Percentiles rank a stretch among this genome's conserved stretches.
Conservation (phyloP, 1,140 invertebrate species). For the Mya arenaria region DNA sequence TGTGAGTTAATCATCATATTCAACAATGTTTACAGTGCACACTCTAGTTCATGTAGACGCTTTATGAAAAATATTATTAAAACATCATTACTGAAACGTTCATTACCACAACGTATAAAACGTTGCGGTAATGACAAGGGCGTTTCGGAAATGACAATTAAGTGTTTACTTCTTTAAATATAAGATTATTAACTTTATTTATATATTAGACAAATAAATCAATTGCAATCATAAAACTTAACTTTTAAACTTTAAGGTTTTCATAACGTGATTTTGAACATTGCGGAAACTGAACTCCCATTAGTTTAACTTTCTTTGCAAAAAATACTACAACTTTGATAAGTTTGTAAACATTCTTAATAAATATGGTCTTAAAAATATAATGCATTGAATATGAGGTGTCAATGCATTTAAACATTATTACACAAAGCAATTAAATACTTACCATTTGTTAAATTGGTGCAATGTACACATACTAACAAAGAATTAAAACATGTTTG, state of each 20-base stretch:
- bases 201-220: neutral
- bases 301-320: neutral
- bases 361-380: no score
- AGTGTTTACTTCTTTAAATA: neutral
- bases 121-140: constrained; percentile 23
- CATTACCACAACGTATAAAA: neutral
- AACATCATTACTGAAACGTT: constrained; percentile 20
- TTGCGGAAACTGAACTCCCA: neutral
- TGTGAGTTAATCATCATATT: no score
- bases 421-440: no score
- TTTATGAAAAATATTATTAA: no score
- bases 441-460: no score
- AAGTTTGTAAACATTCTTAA: no score
- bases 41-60: no score
- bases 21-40: no score
- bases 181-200: neutral
- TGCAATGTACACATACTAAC: no score
- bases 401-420: no score
- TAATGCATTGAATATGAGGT: no score
- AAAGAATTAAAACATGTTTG: no score
- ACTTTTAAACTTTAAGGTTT: neutral
- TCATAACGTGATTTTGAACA: neutral
- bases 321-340: neutral
- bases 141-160: neutral
- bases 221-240: neutral